Conservation (phyloP, 23 tunicate species). For the Diplosoma virens region DNA sequence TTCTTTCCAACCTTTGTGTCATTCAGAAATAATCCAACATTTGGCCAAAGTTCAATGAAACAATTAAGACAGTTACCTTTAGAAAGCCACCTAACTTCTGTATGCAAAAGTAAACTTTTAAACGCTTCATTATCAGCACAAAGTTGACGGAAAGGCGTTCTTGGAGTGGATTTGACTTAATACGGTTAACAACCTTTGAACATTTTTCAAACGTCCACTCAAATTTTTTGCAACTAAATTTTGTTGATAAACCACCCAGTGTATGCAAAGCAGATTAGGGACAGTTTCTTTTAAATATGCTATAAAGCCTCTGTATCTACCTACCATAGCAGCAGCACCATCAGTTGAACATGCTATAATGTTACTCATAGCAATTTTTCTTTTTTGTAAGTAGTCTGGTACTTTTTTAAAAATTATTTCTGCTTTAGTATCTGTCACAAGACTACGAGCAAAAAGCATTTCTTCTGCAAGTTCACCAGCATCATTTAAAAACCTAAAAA, state of each 20-base stretch:
- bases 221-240: not conserved
- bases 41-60: not conserved
- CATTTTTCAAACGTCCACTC: not conserved
- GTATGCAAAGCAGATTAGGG: not conserved
- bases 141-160: not conserved
- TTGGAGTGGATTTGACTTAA: not conserved
- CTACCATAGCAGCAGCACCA: conserved; percentile 11
- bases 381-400: not conserved
- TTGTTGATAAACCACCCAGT: conserved; percentile 1
- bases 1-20: not conserved
- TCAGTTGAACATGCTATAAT: conserved; percentile 10
- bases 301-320: not conserved
- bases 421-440: not conserved
- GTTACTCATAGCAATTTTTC: not conserved
- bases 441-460: not conserved
- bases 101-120: not conserved
- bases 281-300: not conserved
- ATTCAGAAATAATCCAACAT: not conserved
- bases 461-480: not conserved
- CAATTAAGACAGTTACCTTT: not conserved
- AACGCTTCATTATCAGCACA: not conserved
- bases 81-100: not conserved
- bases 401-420: not conserved
- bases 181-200: not conserved
- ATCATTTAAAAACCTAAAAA: not conserved